Base-by-base conservation (phyloP, 30 jellyfish, hydroid and myxozoan species). In the Catostylus mosaicus region DNA sequence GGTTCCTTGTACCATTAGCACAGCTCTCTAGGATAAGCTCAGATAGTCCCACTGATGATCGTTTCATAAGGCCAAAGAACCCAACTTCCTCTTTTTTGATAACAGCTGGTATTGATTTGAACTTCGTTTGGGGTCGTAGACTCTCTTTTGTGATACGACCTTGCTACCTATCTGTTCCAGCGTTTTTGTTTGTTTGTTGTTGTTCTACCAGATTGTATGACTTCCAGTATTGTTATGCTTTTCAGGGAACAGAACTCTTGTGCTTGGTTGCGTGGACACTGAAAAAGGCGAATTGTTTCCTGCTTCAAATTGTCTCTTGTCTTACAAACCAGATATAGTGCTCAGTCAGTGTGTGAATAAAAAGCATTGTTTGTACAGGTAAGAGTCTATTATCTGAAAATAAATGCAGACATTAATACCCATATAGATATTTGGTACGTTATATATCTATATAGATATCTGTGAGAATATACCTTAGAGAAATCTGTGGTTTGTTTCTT, bases 41-140 rank as follows among this genome's bases (percentile, higher is more conserved):
- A n/a, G n/a, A n/a, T 60, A 60, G 27, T 60, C 73, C 73, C 73
- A 60, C 35, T 60, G 73, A 60, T 29, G 12, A 60, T 20, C 30
- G 35, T 29, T 60, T 60, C 16, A 60, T 60, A 60, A 9, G 35
- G 11, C 12, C 73, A 60, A 60, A 60, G 35, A 20, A 60, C 27
- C 27, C 23, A 9, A 60, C 12, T 27, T 29, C 23, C 23, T 27
- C 14, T 27, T 60, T 27, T 60, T 60, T 60, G 73, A 60, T 60
- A 60, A 60, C 12, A 60, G 73, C 73, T 60, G 73, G 11, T 60
- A 20, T 22, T 9, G 27, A 8, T 20, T 60, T 60, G 24, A 60
- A 27, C 35, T 60, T 60, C 35, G 73, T 60, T 60, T 60, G 73
- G 73, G 73, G 23, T 60, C 73, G 73, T 60, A 60, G 27, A 60